These are phyloP conservation scores for Melanotaenia parkinsoni DNA, from an alignment of 2,797 vertebrate species.

Conservation along the genomic window DNA sequence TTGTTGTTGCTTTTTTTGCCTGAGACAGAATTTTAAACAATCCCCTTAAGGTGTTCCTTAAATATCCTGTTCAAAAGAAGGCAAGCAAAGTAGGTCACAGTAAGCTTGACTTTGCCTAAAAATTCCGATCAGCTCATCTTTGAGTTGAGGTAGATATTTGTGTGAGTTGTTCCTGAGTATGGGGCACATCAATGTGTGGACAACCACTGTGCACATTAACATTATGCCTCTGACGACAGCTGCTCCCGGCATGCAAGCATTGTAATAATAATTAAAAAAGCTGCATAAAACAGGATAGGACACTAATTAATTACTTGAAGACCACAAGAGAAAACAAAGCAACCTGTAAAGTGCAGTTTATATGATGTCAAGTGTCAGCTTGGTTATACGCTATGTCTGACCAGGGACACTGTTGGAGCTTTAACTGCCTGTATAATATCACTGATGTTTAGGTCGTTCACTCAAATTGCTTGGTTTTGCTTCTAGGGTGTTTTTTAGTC, in stretches of 20 bases:
- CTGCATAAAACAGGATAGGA: conserved; percentile 21
- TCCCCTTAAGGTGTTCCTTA: neutral
- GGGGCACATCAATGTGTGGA: neutral
- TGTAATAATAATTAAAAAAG: conserved; percentile 10
- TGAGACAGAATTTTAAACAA: neutral
- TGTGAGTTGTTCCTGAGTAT: neutral
- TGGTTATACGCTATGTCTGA: conserved; percentile 22
- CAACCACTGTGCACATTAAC: neutral
- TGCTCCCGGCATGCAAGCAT: neutral
- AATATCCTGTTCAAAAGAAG: conserved; percentile 7
- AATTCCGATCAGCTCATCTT: neutral
- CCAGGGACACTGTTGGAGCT: conserved; percentile 23
- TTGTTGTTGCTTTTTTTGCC: too few relatives aligned
- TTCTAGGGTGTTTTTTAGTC: conserved; percentile 19
- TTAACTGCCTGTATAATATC: conserved; percentile 54
- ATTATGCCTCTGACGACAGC: neutral
- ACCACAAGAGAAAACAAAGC: conserved; percentile 26
- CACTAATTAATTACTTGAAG: conserved; percentile 54
- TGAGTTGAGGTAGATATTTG: neutral
- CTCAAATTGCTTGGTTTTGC: conserved; percentile 8
- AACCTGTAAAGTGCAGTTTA: neutral
- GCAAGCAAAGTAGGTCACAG: conserved; percentile 5
- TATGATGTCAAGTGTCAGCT: conserved; percentile 42
- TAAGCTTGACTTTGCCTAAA: neutral
- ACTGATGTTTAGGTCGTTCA: conserved; percentile 41